Percentiles rank a stretch among this genome's conserved stretches.
These are phyloP conservation scores for Melieria picta DNA, from an alignment of 2,888 invertebrate species.

Conservation along the genomic window DNA sequence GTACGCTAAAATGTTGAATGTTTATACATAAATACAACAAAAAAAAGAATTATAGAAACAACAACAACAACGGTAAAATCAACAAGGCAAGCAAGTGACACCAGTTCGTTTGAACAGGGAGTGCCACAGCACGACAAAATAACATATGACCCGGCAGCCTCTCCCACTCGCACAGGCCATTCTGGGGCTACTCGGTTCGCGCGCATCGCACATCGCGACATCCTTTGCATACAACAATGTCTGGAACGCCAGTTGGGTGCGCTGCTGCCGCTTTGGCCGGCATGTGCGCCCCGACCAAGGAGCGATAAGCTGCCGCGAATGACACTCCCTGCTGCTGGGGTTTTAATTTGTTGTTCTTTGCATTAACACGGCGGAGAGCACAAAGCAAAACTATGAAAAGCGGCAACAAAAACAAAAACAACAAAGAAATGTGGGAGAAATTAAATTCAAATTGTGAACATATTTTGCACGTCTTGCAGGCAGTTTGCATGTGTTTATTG, in stretches of 20 bases:
- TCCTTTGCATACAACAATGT: no score
- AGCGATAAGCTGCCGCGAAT: not conserved
- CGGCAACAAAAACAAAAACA: no score
- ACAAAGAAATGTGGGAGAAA: not conserved
- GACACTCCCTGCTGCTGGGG: conserved; percentile 37
- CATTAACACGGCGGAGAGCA: conserved; percentile 7
- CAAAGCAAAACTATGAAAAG: no score
- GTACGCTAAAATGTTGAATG: not conserved
- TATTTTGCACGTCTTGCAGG: conserved; percentile 17
- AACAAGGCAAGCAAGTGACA: conserved; percentile 29
- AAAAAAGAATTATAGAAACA: no score
- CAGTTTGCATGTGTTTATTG: conserved; percentile 1
- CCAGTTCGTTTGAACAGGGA: conserved; percentile 35
- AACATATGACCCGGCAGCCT: not conserved
- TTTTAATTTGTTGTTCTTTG: conserved; percentile 38
- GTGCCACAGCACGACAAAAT: conserved; percentile 25
- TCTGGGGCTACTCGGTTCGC: no score
- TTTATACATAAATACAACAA: no score
- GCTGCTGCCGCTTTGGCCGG: not conserved
- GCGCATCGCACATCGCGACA: no score
- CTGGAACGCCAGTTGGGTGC: no score
- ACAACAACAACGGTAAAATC: conserved; percentile 3
- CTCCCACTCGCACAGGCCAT: no score
- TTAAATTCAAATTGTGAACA: conserved; percentile 28
- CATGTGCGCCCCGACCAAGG: not conserved